Percentiles rank a stretch among this genome's conserved stretches.
Evolutionary conservation across 2,113 vertebrate genomes (phyloP).

Genomic region (Nothoprocta pentlandii): DNA sequence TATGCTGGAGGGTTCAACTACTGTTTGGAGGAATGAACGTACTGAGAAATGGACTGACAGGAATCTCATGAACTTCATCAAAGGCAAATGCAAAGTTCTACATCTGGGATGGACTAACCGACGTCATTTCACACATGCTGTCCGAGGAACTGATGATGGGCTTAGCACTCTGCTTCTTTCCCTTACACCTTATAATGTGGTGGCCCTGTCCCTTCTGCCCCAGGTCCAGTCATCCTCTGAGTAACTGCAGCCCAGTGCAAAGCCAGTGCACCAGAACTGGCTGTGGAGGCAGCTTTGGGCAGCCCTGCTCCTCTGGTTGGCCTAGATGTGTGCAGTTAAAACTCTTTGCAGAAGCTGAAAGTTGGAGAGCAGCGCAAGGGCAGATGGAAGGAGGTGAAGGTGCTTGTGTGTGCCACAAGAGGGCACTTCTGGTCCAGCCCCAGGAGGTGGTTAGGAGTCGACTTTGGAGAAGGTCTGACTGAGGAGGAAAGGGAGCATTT

Average conservation of each 20-base stretch:
- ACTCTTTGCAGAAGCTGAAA: not conserved
- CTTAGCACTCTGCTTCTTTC: not conserved
- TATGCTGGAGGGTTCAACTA: not conserved
- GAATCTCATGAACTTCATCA: not conserved
- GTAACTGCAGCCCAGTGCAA: not conserved
- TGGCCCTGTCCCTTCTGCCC: not conserved
- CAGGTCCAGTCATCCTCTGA: not conserved
- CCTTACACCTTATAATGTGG: not conserved
- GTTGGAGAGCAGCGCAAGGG: too few species aligned
- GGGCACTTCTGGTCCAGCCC: conserved; percentile 16
- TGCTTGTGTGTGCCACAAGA: conserved; percentile 5
- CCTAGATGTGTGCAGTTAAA: rapidly evolving
- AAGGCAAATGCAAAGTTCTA: not conserved
- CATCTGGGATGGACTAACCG: not conserved
- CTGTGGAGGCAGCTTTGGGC: not conserved
- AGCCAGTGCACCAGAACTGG: not conserved
- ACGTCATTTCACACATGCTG: not conserved
- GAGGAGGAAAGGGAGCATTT: not conserved
- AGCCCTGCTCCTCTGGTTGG: not conserved
- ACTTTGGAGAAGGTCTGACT: not conserved
- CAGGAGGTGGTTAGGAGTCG: not conserved
- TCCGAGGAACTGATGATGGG: not conserved
- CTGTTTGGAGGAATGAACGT: not conserved
- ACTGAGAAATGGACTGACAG: not conserved
- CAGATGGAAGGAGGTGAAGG: not conserved